phyloP scores from a whole-genome alignment of 1,140 invertebrate genomes.

The Copidosoma floridanum region DNA sequence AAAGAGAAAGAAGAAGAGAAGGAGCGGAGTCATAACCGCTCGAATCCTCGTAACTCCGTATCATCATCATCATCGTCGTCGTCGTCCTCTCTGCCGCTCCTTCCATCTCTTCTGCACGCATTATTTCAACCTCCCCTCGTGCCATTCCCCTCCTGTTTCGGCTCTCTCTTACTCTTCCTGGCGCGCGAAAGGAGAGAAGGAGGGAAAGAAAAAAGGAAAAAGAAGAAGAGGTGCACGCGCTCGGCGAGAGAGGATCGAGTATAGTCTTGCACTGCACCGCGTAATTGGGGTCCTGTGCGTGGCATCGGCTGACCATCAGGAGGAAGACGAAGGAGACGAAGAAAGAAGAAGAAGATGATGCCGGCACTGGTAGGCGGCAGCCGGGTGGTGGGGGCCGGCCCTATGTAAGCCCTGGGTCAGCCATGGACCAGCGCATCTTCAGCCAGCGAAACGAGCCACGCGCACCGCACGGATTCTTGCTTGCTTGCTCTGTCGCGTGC shows the following conservation, averaged over 20 bases:
- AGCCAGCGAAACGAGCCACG: slow-evolving; percentile 35
- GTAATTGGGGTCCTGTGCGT: slow-evolving; percentile 54
- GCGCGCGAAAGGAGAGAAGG: not conserved
- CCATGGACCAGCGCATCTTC: slow-evolving; percentile 54
- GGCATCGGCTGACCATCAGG: not conserved
- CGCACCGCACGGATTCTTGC: slow-evolving; percentile 29
- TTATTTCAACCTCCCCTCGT: slow-evolving; percentile 18
- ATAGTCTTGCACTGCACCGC: too few species aligned
- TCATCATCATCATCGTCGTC: too few species aligned
- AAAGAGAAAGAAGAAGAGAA: too few species aligned
- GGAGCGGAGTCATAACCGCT: too few species aligned
- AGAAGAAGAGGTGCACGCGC: not conserved
- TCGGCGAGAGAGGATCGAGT: not conserved
- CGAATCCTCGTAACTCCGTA: slow-evolving; percentile 17
- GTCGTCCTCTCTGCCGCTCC: too few species aligned
- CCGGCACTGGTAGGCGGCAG: not conserved
- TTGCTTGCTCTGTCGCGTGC: slow-evolving; percentile 1
- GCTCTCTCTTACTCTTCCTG: slow-evolving; percentile 14
- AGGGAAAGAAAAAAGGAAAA: slow-evolving; percentile 6
- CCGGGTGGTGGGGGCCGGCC: slow-evolving; percentile 53
- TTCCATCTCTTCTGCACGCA: slow-evolving; percentile 14
- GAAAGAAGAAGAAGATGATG: not conserved
- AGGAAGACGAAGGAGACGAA: too few species aligned
- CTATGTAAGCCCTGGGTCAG: slow-evolving; percentile 57
- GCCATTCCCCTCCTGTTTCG: slow-evolving; percentile 22